Evolutionary conservation across 2,888 invertebrate genomes (phyloP).

Genomic region (Coelogynopora nodosa): DNA sequence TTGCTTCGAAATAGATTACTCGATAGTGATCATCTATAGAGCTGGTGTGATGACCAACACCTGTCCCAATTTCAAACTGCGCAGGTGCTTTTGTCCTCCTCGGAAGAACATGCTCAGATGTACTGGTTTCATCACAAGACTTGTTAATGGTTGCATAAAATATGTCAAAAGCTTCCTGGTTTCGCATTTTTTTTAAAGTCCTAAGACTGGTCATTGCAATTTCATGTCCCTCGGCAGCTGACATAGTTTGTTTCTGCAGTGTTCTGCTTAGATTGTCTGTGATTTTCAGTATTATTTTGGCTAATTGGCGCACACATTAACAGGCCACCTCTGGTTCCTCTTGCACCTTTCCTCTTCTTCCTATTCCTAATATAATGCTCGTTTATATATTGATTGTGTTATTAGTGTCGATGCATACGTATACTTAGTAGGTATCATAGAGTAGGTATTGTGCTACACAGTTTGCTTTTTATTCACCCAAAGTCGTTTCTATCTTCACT

Average conservation of each 20-base stretch:
- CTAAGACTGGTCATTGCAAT: not conserved
- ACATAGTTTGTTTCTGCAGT: not conserved
- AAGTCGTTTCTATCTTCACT: too few species aligned
- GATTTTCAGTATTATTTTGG: not conserved
- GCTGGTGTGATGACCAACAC: not conserved
- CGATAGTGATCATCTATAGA: not conserved
- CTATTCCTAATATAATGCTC: too few species aligned
- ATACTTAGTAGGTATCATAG: too few species aligned
- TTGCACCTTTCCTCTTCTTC: too few species aligned
- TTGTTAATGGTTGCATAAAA: not conserved
- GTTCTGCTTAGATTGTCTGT: slow-evolving; percentile 8
- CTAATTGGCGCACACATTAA: too few species aligned
- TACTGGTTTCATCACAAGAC: not conserved
- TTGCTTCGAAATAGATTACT: not conserved
- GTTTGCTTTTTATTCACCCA: too few species aligned
- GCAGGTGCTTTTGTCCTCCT: not conserved
- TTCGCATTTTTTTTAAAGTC: not conserved
- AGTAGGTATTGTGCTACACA: too few species aligned
- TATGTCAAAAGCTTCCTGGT: not conserved
- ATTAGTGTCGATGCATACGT: too few species aligned
- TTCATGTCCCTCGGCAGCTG: not conserved
- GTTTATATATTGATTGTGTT: too few species aligned
- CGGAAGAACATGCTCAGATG: not conserved
- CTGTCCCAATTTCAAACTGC: not conserved
- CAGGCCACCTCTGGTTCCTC: too few species aligned